Evolutionary conservation across 2,113 vertebrate genomes (phyloP).

Genomic region (Alosa alosa): DNA sequence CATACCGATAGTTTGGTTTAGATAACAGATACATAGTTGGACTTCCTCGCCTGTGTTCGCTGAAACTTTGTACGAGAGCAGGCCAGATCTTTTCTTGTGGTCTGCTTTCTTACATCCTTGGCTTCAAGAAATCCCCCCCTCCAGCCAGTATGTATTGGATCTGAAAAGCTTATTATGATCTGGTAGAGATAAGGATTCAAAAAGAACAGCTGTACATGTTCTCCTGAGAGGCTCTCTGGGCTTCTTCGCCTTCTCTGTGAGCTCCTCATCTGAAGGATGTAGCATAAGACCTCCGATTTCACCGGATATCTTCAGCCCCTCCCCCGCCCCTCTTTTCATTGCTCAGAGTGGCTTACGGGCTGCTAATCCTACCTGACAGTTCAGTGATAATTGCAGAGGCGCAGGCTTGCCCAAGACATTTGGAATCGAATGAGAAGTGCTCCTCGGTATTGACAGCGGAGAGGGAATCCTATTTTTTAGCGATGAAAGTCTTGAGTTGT

Average conservation of each 20-base stretch:
- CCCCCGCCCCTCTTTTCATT: slow-evolving; percentile 39
- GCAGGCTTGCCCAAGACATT: slow-evolving; percentile 55
- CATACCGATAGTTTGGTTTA: too few species aligned
- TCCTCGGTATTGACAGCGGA: slow-evolving; percentile 52
- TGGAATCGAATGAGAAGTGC: slow-evolving; percentile 55
- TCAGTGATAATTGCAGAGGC: slow-evolving; percentile 66
- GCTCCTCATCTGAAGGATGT: slow-evolving; percentile 43
- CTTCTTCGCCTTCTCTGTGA: slow-evolving; percentile 38
- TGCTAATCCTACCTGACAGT: slow-evolving; percentile 67
- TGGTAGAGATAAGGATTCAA: slow-evolving; percentile 50
- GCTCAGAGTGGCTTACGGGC: slow-evolving; percentile 55
- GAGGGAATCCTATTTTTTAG: slow-evolving; percentile 52
- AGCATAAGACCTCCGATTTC: slow-evolving; percentile 51
- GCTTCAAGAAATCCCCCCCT: slow-evolving; percentile 52
- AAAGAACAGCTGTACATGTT: slow-evolving; percentile 53
- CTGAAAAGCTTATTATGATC: slow-evolving; percentile 53
- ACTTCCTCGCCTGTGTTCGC: not conserved
- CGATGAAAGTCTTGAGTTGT: slow-evolving; percentile 32
- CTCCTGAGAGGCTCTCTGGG: slow-evolving; percentile 47
- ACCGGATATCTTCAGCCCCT: slow-evolving; percentile 43
- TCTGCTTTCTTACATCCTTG: slow-evolving; percentile 44
- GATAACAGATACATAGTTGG: not conserved
- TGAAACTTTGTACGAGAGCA: not conserved
- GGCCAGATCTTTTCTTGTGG: not conserved
- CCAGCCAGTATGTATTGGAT: slow-evolving; percentile 45